Evolutionary conservation across 2,888 invertebrate genomes (phyloP).

Genomic region (Nezara viridula): DNA sequence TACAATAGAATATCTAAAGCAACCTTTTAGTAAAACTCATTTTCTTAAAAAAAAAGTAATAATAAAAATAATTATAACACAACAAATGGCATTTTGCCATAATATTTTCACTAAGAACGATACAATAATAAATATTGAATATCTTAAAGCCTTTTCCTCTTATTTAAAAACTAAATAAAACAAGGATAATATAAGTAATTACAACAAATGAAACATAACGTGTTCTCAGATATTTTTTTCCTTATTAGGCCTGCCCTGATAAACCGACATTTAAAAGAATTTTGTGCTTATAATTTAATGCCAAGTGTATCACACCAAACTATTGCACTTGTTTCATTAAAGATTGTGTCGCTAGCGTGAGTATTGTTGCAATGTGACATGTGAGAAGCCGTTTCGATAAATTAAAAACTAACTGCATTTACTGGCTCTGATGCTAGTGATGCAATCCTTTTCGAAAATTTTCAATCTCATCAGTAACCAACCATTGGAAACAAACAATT

Average conservation of each 20-base stretch:
- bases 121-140: conserved; percentile 60
- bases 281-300: conserved; percentile 33
- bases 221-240: conserved; percentile 41
- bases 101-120: conserved; percentile 48
- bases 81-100: conserved; percentile 51
- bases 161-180: conserved; percentile 58
- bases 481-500: conserved; percentile 23
- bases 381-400: conserved; percentile 33
- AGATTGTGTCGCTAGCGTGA: conserved; percentile 44
- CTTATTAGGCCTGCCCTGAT: conserved; percentile 57
- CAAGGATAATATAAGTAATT: conserved; percentile 35
- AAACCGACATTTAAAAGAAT: conserved; percentile 51
- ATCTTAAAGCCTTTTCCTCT: conserved; percentile 59
- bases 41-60: conserved; percentile 23
- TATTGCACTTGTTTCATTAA: conserved; percentile 54
- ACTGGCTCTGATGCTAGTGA: neutral
- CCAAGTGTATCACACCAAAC: conserved; percentile 34
- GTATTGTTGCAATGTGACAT: conserved; percentile 50
- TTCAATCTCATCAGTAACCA: conserved; percentile 28
- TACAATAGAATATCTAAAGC: conserved; percentile 60
- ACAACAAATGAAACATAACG: conserved; percentile 22
- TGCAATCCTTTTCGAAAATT: neutral
- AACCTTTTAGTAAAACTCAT: conserved; percentile 55
- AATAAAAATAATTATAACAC: conserved; percentile 45
- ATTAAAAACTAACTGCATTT: conserved; percentile 44